Evolutionary conservation across 2,797 vertebrate genomes (phyloP).

Genomic region (Melanotaenia trifasciata): DNA sequence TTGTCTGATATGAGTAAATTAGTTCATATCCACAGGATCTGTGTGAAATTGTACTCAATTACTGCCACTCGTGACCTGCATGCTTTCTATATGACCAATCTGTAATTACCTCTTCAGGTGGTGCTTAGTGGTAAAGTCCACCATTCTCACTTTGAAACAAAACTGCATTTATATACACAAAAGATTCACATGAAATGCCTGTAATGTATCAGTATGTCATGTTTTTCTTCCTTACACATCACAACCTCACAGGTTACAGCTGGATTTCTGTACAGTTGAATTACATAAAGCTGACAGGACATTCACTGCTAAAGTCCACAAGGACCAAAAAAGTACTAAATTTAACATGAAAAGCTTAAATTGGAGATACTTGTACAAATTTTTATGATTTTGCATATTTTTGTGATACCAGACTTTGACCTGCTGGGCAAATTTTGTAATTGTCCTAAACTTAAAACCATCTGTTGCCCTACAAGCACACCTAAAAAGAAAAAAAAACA

Average conservation of each 20-base stretch:
- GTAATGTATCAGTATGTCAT: not conserved
- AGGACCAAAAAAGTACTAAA: too few relatives aligned
- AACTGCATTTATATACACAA: not conserved
- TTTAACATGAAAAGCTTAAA: too few relatives aligned
- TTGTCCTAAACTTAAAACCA: not conserved
- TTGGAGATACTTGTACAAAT: not conserved
- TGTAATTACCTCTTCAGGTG: not conserved
- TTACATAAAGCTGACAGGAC: too few relatives aligned
- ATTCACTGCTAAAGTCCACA: not conserved
- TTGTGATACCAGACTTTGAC: not conserved
- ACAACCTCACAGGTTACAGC: not conserved
- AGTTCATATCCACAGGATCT: constrained; percentile 5
- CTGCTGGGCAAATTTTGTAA: not conserved
- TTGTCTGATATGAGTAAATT: constrained; percentile 15
- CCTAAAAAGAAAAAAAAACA: not conserved
- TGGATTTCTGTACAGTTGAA: not conserved
- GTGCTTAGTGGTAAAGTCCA: not conserved
- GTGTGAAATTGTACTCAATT: not conserved
- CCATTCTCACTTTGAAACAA: not conserved
- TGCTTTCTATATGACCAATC: not conserved
- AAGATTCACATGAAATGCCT: not conserved
- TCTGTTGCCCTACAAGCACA: not conserved
- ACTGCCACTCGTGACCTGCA: not conserved
- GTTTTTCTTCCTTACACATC: not conserved
- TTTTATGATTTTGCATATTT: not conserved